Evolutionary conservation across 1,140 invertebrate genomes (phyloP).

Genomic region (Drosophila sp.): DNA sequence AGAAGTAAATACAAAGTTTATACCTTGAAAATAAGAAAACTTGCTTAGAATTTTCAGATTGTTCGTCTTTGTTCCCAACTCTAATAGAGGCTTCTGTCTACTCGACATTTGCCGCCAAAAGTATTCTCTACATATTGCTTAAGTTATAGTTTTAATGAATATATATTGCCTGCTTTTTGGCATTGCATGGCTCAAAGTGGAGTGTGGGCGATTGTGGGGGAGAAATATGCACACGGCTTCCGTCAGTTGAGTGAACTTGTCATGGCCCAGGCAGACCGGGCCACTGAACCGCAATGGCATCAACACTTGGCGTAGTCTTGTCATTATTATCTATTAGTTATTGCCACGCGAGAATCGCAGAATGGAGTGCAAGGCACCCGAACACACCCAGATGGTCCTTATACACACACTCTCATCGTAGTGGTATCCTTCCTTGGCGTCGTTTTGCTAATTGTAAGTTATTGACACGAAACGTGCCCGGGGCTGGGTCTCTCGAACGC

Average conservation of each 20-base stretch:
- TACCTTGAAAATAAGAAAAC: too few species aligned
- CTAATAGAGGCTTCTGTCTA: not conserved
- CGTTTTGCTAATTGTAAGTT: conserved; percentile 63
- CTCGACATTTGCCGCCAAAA: not conserved
- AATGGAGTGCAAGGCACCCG: conserved; percentile 10
- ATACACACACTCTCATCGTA: not conserved
- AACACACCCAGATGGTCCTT: conserved; percentile 18
- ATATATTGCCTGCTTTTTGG: conserved; percentile 40
- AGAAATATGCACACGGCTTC: conserved; percentile 6
- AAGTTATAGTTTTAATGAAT: conserved; percentile 33
- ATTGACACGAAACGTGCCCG: conserved; percentile 59
- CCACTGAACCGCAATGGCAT: conserved; percentile 31
- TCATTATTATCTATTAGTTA: conserved; percentile 71
- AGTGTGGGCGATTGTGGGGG: not conserved
- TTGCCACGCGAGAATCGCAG: conserved; percentile 23
- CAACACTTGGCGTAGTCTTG: conserved; percentile 43
- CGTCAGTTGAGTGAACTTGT: conserved; percentile 39
- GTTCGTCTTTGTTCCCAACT: too few species aligned
- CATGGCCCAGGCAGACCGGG: not conserved
- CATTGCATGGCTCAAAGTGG: not conserved
- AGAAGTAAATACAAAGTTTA: too few species aligned
- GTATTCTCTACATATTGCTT: not conserved
- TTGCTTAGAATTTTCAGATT: too few species aligned
- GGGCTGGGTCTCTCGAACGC: conserved; percentile 17
- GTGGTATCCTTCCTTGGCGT: conserved; percentile 5